Evolutionary conservation across 1,140 invertebrate genomes (phyloP).

Genomic region (Zaprionus capensis): DNA sequence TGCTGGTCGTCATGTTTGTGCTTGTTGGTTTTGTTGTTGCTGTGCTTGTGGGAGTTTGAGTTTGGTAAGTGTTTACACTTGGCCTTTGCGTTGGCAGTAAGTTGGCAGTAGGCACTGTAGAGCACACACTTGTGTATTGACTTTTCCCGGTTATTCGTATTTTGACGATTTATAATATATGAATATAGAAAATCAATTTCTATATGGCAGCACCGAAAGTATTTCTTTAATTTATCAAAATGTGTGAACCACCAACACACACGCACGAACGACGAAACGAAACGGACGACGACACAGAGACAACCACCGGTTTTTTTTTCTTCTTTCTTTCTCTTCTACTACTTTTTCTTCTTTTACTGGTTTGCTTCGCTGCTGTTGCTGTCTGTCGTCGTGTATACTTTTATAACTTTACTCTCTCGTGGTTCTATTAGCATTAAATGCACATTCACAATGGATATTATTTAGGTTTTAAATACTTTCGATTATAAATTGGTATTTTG

Average conservation of each 20-base stretch:
- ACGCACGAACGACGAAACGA: slow-evolving; percentile 39
- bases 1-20: slow-evolving; percentile 92
- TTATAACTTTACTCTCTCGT: slow-evolving; percentile 23
- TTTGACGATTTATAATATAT: slow-evolving; percentile 27
- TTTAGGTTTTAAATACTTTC: slow-evolving; percentile 27
- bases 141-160: slow-evolving; percentile 31
- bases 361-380: slow-evolving; percentile 53
- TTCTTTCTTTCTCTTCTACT: slow-evolving; percentile 66
- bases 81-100: slow-evolving; percentile 43
- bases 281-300: slow-evolving; percentile 57
- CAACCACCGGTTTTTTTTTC: slow-evolving; percentile 76
- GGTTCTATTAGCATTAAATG: slow-evolving; percentile 32
- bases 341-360: slow-evolving; percentile 52
- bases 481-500: slow-evolving; percentile 44
- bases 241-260: slow-evolving; percentile 61
- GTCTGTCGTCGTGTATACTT: slow-evolving; percentile 39
- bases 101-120: slow-evolving; percentile 41
- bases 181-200: slow-evolving; percentile 42
- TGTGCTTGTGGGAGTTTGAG: slow-evolving; percentile 74
- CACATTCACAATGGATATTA: slow-evolving; percentile 24
- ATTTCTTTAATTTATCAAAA: slow-evolving; percentile 63
- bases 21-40: slow-evolving; percentile 77
- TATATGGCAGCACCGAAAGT: slow-evolving; percentile 56
- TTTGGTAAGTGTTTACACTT: slow-evolving; percentile 63
- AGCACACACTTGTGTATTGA: slow-evolving; percentile 63